Conservation (phyloP, 1,140 invertebrate genomes). For the Aphidius ervi region DNA sequence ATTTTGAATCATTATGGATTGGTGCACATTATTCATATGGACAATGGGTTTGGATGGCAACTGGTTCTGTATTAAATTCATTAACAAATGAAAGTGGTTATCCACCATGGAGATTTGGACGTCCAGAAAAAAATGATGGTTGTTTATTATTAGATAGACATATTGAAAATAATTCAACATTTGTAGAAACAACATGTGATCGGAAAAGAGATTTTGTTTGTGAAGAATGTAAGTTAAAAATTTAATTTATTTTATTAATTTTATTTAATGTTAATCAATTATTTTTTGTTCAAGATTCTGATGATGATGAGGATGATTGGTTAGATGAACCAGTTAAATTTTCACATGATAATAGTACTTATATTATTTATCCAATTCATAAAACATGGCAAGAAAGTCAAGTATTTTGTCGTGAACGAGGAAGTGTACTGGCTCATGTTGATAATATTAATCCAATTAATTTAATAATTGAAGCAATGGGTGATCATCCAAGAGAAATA, state of each 20-base stretch:
- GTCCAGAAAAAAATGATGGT: conserved; percentile 29
- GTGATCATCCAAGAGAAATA: conserved; percentile 35
- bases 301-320: conserved; percentile 33
- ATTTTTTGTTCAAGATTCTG: conserved; percentile 28
- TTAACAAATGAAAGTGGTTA: conserved; percentile 29
- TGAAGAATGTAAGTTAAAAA: conserved; percentile 31
- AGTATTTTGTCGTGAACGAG: conserved; percentile 27
- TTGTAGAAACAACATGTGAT: conserved; percentile 29
- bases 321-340: conserved; percentile 32
- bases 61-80: conserved; percentile 28
- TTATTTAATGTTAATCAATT: neutral
- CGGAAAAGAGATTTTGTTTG: conserved; percentile 34
- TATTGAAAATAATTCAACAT: conserved; percentile 26
- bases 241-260: conserved; percentile 13
- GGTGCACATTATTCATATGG: conserved; percentile 32
- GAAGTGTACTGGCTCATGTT: conserved; percentile 30
- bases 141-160: conserved; percentile 34
- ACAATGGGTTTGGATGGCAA: conserved; percentile 33
- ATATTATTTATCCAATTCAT: conserved; percentile 31
- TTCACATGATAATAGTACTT: conserved; percentile 27
- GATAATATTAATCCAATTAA: conserved; percentile 26
- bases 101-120: conserved; percentile 32
- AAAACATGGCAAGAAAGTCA: conserved; percentile 32
- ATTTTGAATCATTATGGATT: conserved; percentile 37
- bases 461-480: conserved; percentile 33